phyloP scores from a whole-genome alignment of 1,140 invertebrate species.

The Psix sp. region DNA sequence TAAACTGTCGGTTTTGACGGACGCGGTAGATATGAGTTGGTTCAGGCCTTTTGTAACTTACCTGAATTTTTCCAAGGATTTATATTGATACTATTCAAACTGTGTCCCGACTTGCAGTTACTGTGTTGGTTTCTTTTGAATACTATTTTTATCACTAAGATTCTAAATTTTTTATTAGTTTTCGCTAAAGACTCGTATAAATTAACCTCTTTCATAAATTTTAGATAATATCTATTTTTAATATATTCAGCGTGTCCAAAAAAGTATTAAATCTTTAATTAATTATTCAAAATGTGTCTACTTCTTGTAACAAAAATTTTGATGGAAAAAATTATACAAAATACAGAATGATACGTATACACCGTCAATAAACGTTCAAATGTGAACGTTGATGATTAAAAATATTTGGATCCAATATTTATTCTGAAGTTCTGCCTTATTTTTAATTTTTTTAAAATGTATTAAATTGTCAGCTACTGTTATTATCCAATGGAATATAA shows the following conservation, averaged over 20 bases:
- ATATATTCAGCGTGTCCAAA: no score
- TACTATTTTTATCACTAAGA: slow-evolving; percentile 76
- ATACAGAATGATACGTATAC: no score
- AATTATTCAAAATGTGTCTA: neutral
- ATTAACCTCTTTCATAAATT: no score
- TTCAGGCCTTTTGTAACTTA: no score
- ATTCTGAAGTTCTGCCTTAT: slow-evolving; percentile 9
- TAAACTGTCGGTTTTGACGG: no score
- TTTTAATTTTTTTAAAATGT: slow-evolving; percentile 1
- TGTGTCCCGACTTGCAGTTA: slow-evolving; percentile 68
- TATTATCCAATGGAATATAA: no score
- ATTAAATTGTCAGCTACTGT: slow-evolving; percentile 24
- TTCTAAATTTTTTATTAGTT: slow-evolving; percentile 66
- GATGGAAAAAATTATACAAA: no score
- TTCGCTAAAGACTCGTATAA: no score
- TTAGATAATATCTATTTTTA: no score
- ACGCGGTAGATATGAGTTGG: no score
- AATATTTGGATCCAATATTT: slow-evolving; percentile 8
- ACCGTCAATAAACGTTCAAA: no score
- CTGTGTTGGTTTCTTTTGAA: slow-evolving; percentile 74
- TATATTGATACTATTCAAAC: slow-evolving; percentile 69
- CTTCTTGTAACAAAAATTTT: slow-evolving; percentile 1
- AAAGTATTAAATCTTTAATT: neutral
- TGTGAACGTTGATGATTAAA: no score
- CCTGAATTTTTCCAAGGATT: slow-evolving; percentile 73